Base-by-base conservation (phyloP, 2,888 invertebrate species). In the Doris montereyensis region DNA sequence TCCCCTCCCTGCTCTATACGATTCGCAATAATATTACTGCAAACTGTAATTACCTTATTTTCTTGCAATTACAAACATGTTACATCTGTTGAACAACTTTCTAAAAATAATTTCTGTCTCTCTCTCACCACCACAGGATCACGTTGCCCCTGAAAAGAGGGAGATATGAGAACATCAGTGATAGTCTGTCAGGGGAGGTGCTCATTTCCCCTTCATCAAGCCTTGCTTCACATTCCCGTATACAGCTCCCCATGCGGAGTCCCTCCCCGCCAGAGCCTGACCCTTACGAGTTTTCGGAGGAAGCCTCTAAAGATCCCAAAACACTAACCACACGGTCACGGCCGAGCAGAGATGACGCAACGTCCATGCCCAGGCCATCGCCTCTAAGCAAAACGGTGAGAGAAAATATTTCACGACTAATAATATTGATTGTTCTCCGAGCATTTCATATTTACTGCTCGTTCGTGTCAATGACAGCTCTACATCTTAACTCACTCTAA, bases 111-210 rank as follows among this genome's bases (percentile, higher is more conserved):
- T n/a, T n/a, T n/a, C n/a, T n/a, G n/a, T n/a, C n/a, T n/a, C n/a
- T n/a, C n/a, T n/a, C n/a, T n/a, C n/a, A n/a, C n/a, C n/a, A n/a
- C 84, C 78, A 84, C 90, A 92, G 97, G 97, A 93, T 97, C 88
- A 95, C 97, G 91, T 96, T 97, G 92, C 97, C 97, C 0, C 95
- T 97, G 81, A 97, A 97, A 92, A 94, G 96, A 87, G 95, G 85
- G 24, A 82, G 86, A 30, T 84, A 85, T 77, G 88, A 88, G 41
- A 62, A 60, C 10, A 24, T 76, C 72, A 74, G 75, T 70, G 82
- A 78, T 5, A 60, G 79, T 65, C 17, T 77, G 62, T 78, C 79
- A 13, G 62, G 72, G n/a, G 80, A 78, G n/a, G 5, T 41, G 5
- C 30, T 78, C 30, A 65, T 68, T 8, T 70, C 74, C 1, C 72